Percentiles rank a stretch among this genome's conserved stretches.
Evolutionary conservation across 2,888 invertebrate genomes (phyloP).

Genomic region (Eretmocerus hayati): DNA sequence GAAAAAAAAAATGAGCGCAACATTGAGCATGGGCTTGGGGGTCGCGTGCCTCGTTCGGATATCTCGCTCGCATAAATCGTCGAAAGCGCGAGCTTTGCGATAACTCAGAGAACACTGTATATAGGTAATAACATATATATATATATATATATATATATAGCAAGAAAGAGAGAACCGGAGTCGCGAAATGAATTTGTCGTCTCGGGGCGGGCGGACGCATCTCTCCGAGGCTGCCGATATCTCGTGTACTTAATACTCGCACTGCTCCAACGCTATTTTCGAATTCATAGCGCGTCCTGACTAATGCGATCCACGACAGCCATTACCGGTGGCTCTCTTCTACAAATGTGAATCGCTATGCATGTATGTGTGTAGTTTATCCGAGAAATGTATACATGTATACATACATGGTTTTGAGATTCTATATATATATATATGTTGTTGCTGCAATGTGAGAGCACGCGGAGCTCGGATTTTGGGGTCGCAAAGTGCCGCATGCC

Average conservation of each 20-base stretch:
- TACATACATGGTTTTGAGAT: too few relatives aligned
- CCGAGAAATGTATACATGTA: too few relatives aligned
- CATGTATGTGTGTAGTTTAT: too few relatives aligned
- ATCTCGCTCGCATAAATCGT: too few relatives aligned
- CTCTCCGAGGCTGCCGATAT: neutral
- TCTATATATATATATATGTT: constrained; percentile 2
- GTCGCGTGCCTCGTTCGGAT: too few relatives aligned
- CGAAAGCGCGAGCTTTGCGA: too few relatives aligned
- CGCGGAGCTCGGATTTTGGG: constrained; percentile 18
- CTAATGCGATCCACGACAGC: constrained; percentile 40
- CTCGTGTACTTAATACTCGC: neutral
- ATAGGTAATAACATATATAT: too few relatives aligned
- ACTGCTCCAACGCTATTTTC: constrained; percentile 24
- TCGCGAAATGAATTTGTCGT: constrained; percentile 22
- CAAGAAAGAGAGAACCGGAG: constrained; percentile 7
- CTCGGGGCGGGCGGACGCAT: neutral
- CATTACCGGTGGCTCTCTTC: constrained; percentile 39
- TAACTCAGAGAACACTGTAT: too few relatives aligned
- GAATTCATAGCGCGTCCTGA: constrained; percentile 36
- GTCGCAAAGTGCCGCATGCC: constrained; percentile 16
- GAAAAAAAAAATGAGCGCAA: too few relatives aligned
- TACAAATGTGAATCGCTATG: too few relatives aligned
- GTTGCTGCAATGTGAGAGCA: constrained; percentile 2
- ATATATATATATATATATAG: too few relatives aligned
- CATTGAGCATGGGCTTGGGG: too few relatives aligned